A percentile compares a stretch with the other conserved stretches of the same genome.
These are phyloP conservation scores for Latheticus oryzae DNA, from an alignment of 2,888 invertebrate species.

Conservation along the genomic window DNA sequence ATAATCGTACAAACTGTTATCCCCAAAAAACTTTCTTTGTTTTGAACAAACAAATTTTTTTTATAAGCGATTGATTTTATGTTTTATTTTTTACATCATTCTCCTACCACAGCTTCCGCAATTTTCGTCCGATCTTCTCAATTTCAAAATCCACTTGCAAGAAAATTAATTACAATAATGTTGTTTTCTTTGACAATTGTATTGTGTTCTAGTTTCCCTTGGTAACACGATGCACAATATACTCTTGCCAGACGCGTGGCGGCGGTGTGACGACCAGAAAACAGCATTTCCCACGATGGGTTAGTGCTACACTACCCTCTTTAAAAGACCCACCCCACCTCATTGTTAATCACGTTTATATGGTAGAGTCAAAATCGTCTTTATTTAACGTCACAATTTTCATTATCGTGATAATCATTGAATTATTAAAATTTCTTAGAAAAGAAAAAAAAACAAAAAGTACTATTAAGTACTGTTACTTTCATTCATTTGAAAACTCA, in stretches of 20 bases:
- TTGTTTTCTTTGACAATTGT: slow-evolving; percentile 45
- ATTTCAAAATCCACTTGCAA: slow-evolving; percentile 3
- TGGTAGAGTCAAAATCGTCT: slow-evolving; percentile 43
- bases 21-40: too few relatives aligned
- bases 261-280: slow-evolving; percentile 59
- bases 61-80: too few relatives aligned
- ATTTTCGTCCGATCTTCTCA: too few relatives aligned
- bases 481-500: not conserved
- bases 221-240: slow-evolving; percentile 46
- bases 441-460: not conserved
- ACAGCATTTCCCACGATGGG: slow-evolving; percentile 59
- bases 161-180: slow-evolving; percentile 25
- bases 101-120: too few relatives aligned
- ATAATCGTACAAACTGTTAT: too few relatives aligned
- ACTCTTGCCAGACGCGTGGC: slow-evolving; percentile 55
- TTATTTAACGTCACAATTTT: slow-evolving; percentile 39
- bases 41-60: too few relatives aligned
- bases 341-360: slow-evolving; percentile 53
- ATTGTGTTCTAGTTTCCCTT: slow-evolving; percentile 34
- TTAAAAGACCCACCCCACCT: slow-evolving; percentile 50
- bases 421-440: not conserved
- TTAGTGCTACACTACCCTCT: slow-evolving; percentile 51
- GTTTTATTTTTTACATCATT: too few relatives aligned
- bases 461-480: slow-evolving; percentile 8
- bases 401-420: not conserved